Conservation (phyloP, 2,113 vertebrate species). For the Peromyscus leucopus region DNA sequence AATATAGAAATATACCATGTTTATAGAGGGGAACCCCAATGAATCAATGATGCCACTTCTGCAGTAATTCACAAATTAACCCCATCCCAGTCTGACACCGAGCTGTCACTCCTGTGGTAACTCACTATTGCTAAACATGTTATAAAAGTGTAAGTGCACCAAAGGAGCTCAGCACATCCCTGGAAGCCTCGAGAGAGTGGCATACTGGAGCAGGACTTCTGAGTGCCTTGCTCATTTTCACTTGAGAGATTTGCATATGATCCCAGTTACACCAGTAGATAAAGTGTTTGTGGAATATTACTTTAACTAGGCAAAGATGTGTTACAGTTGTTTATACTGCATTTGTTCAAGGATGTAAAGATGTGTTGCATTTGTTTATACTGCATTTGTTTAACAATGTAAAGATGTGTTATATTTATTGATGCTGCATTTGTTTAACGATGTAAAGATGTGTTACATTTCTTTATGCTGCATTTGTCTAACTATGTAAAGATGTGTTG, state of each 20-base stretch:
- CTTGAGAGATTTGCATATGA: neutral
- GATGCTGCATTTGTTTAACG: too few relatives aligned
- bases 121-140: neutral
- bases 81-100: neutral
- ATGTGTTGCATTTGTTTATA: too few relatives aligned
- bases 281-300: too few relatives aligned
- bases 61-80: neutral
- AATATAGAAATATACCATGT: neutral
- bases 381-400: too few relatives aligned
- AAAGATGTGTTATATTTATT: too few relatives aligned
- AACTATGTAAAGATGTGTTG: too few relatives aligned
- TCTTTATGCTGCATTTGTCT: too few relatives aligned
- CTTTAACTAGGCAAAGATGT: too few relatives aligned
- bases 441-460: too few relatives aligned
- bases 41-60: neutral
- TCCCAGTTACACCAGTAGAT: too few relatives aligned
- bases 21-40: neutral
- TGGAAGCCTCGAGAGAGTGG: neutral
- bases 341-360: too few relatives aligned
- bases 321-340: too few relatives aligned
- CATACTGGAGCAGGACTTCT: neutral
- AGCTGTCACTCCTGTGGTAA: neutral
- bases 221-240: neutral
- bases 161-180: neutral
- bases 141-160: neutral